Evolutionary conservation across 2,888 invertebrate genomes (phyloP).

Genomic region (Pteria penguin): DNA sequence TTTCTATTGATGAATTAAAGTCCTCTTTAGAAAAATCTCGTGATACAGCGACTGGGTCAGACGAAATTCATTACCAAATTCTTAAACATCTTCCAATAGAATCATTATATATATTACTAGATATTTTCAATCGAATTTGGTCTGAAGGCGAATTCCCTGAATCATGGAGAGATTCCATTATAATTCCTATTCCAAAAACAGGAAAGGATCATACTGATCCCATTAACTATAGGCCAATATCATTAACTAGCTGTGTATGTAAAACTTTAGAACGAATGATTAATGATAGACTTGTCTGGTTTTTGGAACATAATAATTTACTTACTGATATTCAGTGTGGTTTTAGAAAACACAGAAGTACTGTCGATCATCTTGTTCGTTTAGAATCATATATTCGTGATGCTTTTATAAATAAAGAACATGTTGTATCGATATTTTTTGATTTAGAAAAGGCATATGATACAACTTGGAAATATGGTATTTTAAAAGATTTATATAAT

Average conservation of each 20-base stretch:
- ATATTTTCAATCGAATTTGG: not conserved
- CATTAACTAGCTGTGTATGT: constrained; percentile 57
- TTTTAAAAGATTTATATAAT: constrained; percentile 34
- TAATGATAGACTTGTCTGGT: too few relatives aligned
- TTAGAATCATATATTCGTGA: constrained; percentile 39
- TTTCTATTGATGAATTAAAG: constrained; percentile 2
- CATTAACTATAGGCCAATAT: constrained; percentile 54
- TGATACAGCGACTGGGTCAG: constrained; percentile 5
- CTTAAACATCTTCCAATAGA: not conserved
- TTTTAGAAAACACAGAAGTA: too few relatives aligned
- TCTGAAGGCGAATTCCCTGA: constrained; percentile 7
- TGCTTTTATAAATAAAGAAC: constrained; percentile 38
- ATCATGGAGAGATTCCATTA: constrained; percentile 37
- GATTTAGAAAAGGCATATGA: constrained; percentile 44
- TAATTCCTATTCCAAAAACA: constrained; percentile 46
- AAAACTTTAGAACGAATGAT: too few relatives aligned
- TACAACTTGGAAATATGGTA: constrained; percentile 47
- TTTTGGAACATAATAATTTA: too few relatives aligned
- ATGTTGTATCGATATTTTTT: constrained; percentile 48
- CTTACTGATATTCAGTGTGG: too few relatives aligned
- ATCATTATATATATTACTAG: not conserved
- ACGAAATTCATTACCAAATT: constrained; percentile 4
- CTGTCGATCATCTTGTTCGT: too few relatives aligned
- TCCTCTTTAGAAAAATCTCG: not conserved
- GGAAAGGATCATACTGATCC: constrained; percentile 41